Percentiles rank a stretch among this genome's conserved stretches.
phyloP scores from a whole-genome alignment of 92 coral and sea anemone genomes.

The Siderastrea radians region DNA sequence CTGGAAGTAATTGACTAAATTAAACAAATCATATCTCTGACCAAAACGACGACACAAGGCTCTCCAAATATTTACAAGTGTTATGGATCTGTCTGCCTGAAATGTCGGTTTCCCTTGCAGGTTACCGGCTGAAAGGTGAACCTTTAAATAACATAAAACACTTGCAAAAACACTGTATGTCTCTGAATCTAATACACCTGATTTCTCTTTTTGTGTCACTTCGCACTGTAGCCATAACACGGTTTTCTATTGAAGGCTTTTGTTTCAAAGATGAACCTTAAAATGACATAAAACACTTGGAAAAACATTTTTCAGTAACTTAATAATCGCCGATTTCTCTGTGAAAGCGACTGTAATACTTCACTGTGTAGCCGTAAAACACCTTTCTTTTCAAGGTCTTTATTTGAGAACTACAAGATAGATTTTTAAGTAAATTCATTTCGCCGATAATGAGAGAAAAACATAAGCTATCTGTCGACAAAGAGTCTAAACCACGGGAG shows the following conservation, averaged over 20 bases:
- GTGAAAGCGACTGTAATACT: background rate
- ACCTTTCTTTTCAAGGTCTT: background rate
- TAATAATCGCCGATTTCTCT: background rate
- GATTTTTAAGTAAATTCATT: constrained; percentile 28
- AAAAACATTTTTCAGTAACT: background rate
- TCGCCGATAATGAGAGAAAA: constrained; percentile 38
- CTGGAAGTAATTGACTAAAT: constrained; percentile 20
- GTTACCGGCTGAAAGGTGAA: background rate
- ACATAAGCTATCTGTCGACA: constrained; percentile 45
- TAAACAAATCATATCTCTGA: constrained; percentile 30
- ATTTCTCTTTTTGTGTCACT: too few relatives aligned
- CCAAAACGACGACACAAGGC: constrained; percentile 10
- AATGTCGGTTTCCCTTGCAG: background rate
- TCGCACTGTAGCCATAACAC: too few relatives aligned
- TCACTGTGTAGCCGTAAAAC: background rate
- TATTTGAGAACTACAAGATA: constrained; percentile 16
- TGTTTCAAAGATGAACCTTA: too few relatives aligned
- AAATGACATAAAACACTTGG: background rate
- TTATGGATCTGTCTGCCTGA: constrained; percentile 23
- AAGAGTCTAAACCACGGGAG: constrained; percentile 25
- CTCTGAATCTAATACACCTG: background rate
- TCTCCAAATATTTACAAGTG: constrained; percentile 40
- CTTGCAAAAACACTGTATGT: background rate
- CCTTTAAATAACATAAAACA: background rate
- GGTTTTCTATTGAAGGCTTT: too few relatives aligned